Percentiles rank a stretch among this genome's conserved stretches.
Evolutionary conservation across 2,888 invertebrate genomes (phyloP).

Genomic region (Agrypnus murinus): DNA sequence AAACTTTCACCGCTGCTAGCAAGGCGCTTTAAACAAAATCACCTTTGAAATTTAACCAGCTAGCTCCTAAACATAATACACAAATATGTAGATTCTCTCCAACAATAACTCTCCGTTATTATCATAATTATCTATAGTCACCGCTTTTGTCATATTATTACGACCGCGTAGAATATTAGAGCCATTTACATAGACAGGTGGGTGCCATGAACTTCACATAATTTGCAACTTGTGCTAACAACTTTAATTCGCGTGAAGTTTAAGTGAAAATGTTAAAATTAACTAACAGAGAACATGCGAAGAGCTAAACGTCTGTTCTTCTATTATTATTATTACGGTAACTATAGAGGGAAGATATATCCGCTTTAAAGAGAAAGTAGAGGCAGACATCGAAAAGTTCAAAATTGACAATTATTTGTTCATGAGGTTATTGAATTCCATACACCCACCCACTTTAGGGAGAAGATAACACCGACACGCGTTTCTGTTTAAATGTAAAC

Average conservation of each 20-base stretch:
- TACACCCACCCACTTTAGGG: slow-evolving; percentile 1
- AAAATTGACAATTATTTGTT: slow-evolving; percentile 27
- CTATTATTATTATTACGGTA: not conserved
- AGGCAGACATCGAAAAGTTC: slow-evolving; percentile 7
- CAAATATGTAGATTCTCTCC: too few species aligned
- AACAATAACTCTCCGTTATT: too few species aligned
- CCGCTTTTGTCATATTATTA: too few species aligned
- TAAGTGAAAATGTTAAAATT: not conserved
- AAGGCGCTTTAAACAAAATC: too few species aligned
- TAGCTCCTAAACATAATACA: too few species aligned
- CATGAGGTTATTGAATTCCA: not conserved
- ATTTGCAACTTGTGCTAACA: not conserved
- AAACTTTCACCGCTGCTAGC: too few species aligned
- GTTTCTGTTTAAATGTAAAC: too few species aligned
- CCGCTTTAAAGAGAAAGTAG: not conserved
- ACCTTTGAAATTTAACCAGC: too few species aligned
- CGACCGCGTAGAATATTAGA: too few species aligned
- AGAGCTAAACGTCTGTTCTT: not conserved
- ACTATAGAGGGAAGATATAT: not conserved
- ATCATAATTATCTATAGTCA: not conserved
- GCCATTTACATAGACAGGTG: not conserved
- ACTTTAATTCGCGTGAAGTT: not conserved
- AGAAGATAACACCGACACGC: too few species aligned
- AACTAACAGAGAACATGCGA: not conserved
- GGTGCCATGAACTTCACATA: not conserved